Evolutionary conservation across 1,140 invertebrate genomes (phyloP), one percentile per base, ranked within the genome.

Genomic region (Babylonia areolata): DNA sequence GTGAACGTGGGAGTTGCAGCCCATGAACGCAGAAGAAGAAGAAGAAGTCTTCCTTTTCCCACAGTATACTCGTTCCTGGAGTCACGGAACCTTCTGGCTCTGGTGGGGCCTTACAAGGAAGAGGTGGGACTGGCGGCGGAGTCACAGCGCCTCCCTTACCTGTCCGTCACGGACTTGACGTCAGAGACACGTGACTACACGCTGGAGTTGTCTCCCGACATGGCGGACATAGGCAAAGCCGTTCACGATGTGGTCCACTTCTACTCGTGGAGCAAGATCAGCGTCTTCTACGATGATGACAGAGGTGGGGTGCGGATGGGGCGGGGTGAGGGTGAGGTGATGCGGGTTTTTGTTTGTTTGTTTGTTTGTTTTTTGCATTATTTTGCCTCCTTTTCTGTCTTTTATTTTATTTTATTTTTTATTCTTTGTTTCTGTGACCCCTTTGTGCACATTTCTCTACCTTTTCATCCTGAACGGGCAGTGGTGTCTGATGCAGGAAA

Each of bases 251-350:
- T 92, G 15, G 89, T 90, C 3, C 88, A 90, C 42, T 37, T 39
- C n/a, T 91, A 92, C 64, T 58, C 73, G 33, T 93, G 91, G 91
- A 88, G 89, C 1, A 91, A 91, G 86, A 89, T 92, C 35, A 91
- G 92, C 58, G 81, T 93, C 12, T 93, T 93, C 80, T 92, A 92
- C 81, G 92, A 93, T 85, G 89, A 90, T 80, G 86, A 90, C 35
- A 87, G 84, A 86, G 92, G 92, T 92, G 89, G 69, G 69, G 35
- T 17, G 42, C 28, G n/a, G n/a, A n/a, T n/a, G n/a, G n/a, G n/a
- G n/a, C n/a, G n/a, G n/a, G n/a, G n/a, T n/a, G n/a, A n/a, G n/a
- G n/a, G n/a, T n/a, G n/a, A n/a, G n/a, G n/a, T n/a, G n/a, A n/a
- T n/a, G n/a, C n/a, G n/a, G n/a, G n/a, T n/a, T n/a, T n/a, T n/a